These are phyloP conservation scores for Saturnia japonica DNA, from an alignment of 2,888 invertebrate species.

Conservation along the genomic window DNA sequence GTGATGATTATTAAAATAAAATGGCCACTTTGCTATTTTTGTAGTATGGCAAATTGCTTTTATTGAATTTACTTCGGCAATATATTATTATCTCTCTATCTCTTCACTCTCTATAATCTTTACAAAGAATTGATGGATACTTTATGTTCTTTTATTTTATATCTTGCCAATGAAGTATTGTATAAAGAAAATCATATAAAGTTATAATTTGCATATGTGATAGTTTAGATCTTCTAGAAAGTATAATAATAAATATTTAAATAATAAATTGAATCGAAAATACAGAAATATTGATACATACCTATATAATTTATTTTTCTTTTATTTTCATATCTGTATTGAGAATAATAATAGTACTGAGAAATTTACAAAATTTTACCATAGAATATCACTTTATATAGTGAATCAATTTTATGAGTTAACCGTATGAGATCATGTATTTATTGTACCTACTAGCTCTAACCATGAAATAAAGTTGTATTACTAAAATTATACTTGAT, in stretches of 20 bases:
- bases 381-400: constrained; percentile 61
- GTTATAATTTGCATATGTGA: constrained; percentile 72
- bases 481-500: constrained; percentile 48
- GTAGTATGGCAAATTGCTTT: constrained; percentile 73
- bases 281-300: constrained; percentile 56
- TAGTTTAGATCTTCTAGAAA: constrained; percentile 75
- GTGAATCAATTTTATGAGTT: constrained; percentile 66
- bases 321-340: constrained; percentile 38
- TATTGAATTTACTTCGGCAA: constrained; percentile 57
- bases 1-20: constrained; percentile 37
- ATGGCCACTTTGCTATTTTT: constrained; percentile 70
- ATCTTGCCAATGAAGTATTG: constrained; percentile 80
- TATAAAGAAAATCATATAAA: constrained; percentile 62
- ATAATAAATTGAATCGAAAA: constrained; percentile 54
- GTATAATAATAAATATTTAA: constrained; percentile 49
- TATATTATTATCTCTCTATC: constrained; percentile 68
- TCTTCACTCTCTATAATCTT: constrained; percentile 76
- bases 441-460: constrained; percentile 73
- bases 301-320: constrained; percentile 53
- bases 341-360: constrained; percentile 46
- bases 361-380: constrained; percentile 73
- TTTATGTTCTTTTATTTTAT: constrained; percentile 56
- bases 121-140: constrained; percentile 64
- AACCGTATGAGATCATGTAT: constrained; percentile 67
- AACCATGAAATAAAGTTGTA: constrained; percentile 76